A percentile compares a stretch with the other conserved stretches of the same genome.
Evolutionary conservation across 2,797 vertebrate species (phyloP).

Genomic region (Coluber constrictor): DNA sequence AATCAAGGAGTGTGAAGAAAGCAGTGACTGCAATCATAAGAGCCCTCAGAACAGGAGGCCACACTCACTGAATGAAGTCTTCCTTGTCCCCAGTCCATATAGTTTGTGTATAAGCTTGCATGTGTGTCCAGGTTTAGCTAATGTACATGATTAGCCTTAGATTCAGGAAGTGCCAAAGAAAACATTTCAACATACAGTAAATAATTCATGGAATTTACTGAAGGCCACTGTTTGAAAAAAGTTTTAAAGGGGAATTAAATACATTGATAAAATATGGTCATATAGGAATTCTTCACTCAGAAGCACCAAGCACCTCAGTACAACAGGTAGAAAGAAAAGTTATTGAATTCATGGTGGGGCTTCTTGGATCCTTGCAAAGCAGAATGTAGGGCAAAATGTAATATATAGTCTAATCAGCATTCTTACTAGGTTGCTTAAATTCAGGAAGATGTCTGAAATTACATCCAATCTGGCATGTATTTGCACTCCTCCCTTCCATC

Average conservation of each 20-base stretch:
- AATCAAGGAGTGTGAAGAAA: neutral
- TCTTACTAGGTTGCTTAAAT: neutral
- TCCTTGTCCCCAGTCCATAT: neutral
- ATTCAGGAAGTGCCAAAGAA: neutral
- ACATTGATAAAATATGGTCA: neutral
- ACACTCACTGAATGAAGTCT: neutral
- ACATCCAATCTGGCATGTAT: neutral
- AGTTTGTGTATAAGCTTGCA: neutral
- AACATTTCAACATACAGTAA: neutral
- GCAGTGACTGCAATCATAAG: neutral
- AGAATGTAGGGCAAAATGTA: neutral
- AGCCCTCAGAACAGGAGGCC: neutral
- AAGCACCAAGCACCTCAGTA: neutral
- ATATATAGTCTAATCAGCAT: neutral
- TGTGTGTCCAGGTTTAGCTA: neutral
- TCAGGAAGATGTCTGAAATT: neutral
- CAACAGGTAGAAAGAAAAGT: neutral
- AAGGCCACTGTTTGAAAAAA: neutral
- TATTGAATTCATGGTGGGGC: neutral
- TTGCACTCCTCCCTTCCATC: neutral
- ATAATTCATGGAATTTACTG: neutral
- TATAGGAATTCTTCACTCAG: neutral
- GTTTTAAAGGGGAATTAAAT: neutral
- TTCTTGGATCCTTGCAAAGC: neutral
- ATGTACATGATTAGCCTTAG: neutral